phyloP scores from a whole-genome alignment of 2,797 vertebrate genomes.

The Carcharodon carcharias region DNA sequence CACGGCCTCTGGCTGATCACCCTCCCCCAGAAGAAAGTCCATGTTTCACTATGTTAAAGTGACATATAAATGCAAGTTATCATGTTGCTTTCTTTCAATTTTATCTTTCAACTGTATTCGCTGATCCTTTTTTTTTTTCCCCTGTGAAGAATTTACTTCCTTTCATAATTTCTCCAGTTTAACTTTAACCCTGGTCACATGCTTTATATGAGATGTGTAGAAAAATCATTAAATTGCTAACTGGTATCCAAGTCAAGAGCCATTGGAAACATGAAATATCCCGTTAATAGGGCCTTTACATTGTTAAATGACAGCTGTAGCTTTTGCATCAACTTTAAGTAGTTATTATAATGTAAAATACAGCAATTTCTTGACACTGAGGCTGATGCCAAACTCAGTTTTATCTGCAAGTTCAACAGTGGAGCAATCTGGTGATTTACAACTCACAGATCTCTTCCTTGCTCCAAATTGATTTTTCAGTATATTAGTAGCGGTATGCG shows the following conservation, averaged over 20 bases:
- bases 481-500: not conserved
- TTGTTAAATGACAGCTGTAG: not conserved
- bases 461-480: not conserved
- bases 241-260: not conserved
- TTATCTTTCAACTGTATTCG: not conserved
- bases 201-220: not conserved
- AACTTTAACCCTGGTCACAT: too few relatives aligned
- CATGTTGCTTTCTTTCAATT: not conserved
- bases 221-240: not conserved
- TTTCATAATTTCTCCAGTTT: not conserved
- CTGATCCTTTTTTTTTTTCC: not conserved
- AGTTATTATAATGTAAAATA: not conserved
- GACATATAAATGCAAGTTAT: not conserved
- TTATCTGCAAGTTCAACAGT: not conserved
- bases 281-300: not conserved
- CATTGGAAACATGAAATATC: not conserved
- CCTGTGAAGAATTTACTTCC: not conserved
- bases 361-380: not conserved
- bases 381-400: not conserved
- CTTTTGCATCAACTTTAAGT: not conserved
- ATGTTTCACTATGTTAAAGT: too few relatives aligned
- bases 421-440: not conserved
- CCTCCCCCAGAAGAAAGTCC: too few relatives aligned
- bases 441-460: not conserved
- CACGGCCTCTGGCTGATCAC: too few relatives aligned